phyloP scores from a whole-genome alignment of 1,140 invertebrate genomes.

The Pseudomyrmex pallidus region DNA sequence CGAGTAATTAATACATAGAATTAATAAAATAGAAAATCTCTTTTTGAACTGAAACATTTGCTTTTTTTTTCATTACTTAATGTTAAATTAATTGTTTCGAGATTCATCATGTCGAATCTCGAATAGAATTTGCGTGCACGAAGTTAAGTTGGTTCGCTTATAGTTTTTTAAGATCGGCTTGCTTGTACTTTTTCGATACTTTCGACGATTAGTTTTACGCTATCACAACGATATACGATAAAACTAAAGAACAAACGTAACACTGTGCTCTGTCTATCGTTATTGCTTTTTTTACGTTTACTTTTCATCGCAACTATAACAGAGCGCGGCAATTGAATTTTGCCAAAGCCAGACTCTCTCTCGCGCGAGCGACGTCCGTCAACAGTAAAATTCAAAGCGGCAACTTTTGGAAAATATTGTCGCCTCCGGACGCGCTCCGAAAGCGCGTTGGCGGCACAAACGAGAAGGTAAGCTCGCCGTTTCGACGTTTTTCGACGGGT shows the following conservation, averaged over 20 bases:
- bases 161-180: neutral
- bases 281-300: constrained; percentile 62
- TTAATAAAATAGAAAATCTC: neutral
- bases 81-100: neutral
- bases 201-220: constrained; percentile 2
- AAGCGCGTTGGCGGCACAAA: constrained; percentile 42
- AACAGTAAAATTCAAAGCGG: constrained; percentile 62
- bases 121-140: no score
- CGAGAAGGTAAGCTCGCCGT: constrained; percentile 57
- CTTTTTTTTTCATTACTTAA: neutral
- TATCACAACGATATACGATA: neutral
- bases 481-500: constrained; percentile 67
- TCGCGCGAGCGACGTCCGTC: constrained; percentile 42
- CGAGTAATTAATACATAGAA: neutral
- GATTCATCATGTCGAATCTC: no score
- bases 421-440: constrained; percentile 54
- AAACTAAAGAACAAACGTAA: constrained; percentile 41
- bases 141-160: neutral
- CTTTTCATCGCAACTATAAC: constrained; percentile 58
- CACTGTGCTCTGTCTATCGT: constrained; percentile 21
- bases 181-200: neutral
- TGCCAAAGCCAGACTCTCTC: constrained; percentile 57
- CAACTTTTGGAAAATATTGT: constrained; percentile 60
- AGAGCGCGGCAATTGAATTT: constrained; percentile 59
- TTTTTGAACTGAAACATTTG: neutral